These are phyloP conservation scores for Agrochola lychnidis DNA, from an alignment of 2,888 invertebrate genomes.

Conservation along the genomic window DNA sequence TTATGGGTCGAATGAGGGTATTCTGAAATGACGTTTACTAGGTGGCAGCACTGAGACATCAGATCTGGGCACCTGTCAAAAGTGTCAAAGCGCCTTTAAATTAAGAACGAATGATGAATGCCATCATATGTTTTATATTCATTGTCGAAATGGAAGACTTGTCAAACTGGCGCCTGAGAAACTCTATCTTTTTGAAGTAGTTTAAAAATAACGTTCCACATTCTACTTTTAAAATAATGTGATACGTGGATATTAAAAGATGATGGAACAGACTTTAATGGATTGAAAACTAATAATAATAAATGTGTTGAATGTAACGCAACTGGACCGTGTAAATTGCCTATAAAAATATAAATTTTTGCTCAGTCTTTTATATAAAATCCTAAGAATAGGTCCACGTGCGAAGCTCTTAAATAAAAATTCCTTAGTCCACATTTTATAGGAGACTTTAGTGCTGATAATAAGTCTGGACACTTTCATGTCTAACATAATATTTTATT, in stretches of 20 bases:
- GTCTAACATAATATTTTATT: neutral
- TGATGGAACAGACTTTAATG: conserved; percentile 4
- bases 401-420: conserved; percentile 8
- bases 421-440: conserved; percentile 6
- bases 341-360: conserved; percentile 59
- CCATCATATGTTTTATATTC: too few relatives aligned
- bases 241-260: conserved; percentile 12
- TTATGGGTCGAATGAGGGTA: neutral
- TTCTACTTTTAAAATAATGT: conserved; percentile 18
- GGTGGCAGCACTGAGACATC: too few relatives aligned
- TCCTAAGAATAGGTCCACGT: conserved; percentile 12
- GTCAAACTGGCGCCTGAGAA: neutral
- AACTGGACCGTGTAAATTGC: conserved; percentile 38
- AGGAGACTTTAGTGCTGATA: conserved; percentile 6
- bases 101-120: too few relatives aligned
- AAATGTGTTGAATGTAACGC: conserved; percentile 31
- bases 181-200: neutral
- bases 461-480: conserved; percentile 3
- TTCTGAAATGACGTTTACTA: too few relatives aligned
- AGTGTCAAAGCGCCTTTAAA: too few relatives aligned
- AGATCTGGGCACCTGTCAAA: too few relatives aligned
- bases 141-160: too few relatives aligned
- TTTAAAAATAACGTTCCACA: neutral
- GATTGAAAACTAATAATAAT: conserved; percentile 52
- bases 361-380: conserved; percentile 23